These are phyloP conservation scores for pig (Sus scrofa) DNA, from an alignment of 2,113 vertebrate genomes.

Conservation along the genomic window T2T-Sscrofa CM000826.6:147818501-147819000, in stretches of 20 bases:
- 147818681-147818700: no score
- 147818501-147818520: no score
- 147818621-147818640: no score
- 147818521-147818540: no score
- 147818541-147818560: no score
- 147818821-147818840: background rate
- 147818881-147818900: background rate
- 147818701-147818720: no score
- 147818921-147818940: background rate
- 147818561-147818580: no score
- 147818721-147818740: background rate
- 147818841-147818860: fast-evolving
- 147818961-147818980: background rate
- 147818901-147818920: background rate
- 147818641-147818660: no score
- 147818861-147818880: background rate
- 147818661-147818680: no score
- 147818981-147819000: background rate
- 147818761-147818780: background rate
- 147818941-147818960: background rate
- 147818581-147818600: no score
- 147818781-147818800: background rate
- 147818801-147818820: background rate
- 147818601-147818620: no score
- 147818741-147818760: background rate